Base-by-base conservation (phyloP, 2,888 invertebrate species). In the Drosophila yooni region DNA sequence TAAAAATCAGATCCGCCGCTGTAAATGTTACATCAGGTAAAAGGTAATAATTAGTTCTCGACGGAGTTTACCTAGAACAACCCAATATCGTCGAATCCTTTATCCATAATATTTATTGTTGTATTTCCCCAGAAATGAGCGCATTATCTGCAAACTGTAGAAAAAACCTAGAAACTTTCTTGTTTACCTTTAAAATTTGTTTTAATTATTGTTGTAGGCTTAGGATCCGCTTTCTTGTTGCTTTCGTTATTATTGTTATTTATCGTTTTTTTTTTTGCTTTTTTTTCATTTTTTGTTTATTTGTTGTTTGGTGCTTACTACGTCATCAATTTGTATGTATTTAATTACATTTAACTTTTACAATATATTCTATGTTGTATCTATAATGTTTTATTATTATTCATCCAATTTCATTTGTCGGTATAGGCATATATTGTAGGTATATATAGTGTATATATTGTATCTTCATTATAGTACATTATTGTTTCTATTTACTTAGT, bases 401-500 rank as follows among this genome's bases (percentile, higher is more conserved):
- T 86, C 74, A 76, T 86, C 73, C 81, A 72, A 76, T 83, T 86
- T 86, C 83, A 68, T 62, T 79, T 86, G 71, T 84, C 69, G 82
- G 84, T 84, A 86, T 89, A 84, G 84, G 84, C 84, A 89, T 84
- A 88, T 83, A 71, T 90, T 76, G 73, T 87, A 88, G 89, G 84
- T 88, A 89, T 88, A 89, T 89, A 83, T 91, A 85, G 82, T 86
- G 82, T 88, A 69, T 62, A 70, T 83, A 83, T 82, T 85, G 78
- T 77, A 79, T 81, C 84, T 78, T 80, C 74, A 63, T 86, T 84
- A 90, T 87, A 90, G 82, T 87, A 88, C 90, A 90, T 87, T 87
- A 90, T 87, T 87, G 89, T 87, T 87, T 90, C 90, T 87, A 87
- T 83, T 78, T 78, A 80, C 77, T 88, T 90, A 90, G 89, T 87